These are phyloP conservation scores for Cydia amplana DNA, from an alignment of 1,140 invertebrate genomes.

Conservation along the genomic window DNA sequence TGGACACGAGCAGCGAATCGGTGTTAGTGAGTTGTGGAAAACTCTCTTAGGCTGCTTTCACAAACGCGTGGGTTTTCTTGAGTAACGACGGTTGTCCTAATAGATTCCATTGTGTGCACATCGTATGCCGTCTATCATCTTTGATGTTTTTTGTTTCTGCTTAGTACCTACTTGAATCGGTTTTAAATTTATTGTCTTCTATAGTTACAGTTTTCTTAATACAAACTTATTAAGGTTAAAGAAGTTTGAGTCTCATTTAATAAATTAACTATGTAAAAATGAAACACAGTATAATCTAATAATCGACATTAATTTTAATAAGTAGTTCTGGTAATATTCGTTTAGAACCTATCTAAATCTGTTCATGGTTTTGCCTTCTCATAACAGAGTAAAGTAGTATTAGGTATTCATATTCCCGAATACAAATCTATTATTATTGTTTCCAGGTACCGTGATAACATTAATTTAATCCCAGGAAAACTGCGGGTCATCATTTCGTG, in stretches of 20 bases:
- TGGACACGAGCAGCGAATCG: conserved; percentile 63
- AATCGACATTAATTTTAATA: too few species aligned
- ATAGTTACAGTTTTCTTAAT: too few species aligned
- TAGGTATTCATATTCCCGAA: neutral
- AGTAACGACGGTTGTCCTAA: conserved; percentile 41
- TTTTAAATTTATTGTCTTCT: too few species aligned
- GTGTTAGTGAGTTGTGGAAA: conserved; percentile 77
- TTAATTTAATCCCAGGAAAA: too few species aligned
- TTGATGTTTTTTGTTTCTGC: conserved; percentile 28
- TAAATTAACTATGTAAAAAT: too few species aligned
- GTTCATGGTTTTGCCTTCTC: neutral
- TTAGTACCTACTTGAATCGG: neutral
- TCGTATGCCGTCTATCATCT: conserved; percentile 34
- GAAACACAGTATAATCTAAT: too few species aligned
- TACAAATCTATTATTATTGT: neutral
- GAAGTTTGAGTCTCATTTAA: too few species aligned
- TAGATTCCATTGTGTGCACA: conserved; percentile 43
- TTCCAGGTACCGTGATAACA: neutral
- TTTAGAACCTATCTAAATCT: too few species aligned
- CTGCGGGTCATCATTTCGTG: too few species aligned
- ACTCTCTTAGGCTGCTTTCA: conserved; percentile 75
- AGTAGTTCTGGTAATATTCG: too few species aligned
- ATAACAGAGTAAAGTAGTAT: neutral
- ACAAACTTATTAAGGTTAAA: too few species aligned
- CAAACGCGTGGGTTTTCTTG: conserved; percentile 61